Evolutionary conservation across 1,140 invertebrate genomes (phyloP).

Genomic region (Sitobion miscanthi): DNA sequence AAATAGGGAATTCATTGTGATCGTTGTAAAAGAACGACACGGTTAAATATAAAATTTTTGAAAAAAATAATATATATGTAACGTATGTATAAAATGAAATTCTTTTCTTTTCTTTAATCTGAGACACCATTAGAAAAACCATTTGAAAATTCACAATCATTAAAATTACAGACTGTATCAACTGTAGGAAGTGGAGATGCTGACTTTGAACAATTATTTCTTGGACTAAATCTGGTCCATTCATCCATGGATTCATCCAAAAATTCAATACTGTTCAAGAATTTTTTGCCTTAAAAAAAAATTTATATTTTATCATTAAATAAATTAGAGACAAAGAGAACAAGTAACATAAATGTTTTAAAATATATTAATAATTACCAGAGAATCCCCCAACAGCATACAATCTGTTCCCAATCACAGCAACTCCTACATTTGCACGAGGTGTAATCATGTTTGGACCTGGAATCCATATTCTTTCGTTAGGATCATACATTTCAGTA

Average conservation of each 20-base stretch:
- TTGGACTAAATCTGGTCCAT: constrained; percentile 72
- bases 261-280: constrained; percentile 84
- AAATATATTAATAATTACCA: constrained; percentile 63
- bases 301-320: neutral
- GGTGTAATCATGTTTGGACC: constrained; percentile 74
- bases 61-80: constrained; percentile 8
- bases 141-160: constrained; percentile 43
- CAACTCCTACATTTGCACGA: constrained; percentile 76
- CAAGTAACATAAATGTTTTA: neutral
- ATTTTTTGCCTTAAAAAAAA: constrained; percentile 69
- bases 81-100: constrained; percentile 14
- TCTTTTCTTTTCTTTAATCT: neutral
- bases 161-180: constrained; percentile 18
- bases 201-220: constrained; percentile 50
- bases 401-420: constrained; percentile 72
- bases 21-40: neutral
- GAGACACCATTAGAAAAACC: neutral
- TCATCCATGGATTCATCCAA: constrained; percentile 73
- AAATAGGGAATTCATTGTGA: neutral
- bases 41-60: neutral
- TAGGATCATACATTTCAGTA: constrained; percentile 73
- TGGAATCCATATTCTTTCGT: constrained; percentile 69
- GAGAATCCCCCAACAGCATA: constrained; percentile 83
- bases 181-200: constrained; percentile 26
- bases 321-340: neutral